Conservation (phyloP, 2,113 vertebrate species). For the Daubentonia madagascariensis region DNA sequence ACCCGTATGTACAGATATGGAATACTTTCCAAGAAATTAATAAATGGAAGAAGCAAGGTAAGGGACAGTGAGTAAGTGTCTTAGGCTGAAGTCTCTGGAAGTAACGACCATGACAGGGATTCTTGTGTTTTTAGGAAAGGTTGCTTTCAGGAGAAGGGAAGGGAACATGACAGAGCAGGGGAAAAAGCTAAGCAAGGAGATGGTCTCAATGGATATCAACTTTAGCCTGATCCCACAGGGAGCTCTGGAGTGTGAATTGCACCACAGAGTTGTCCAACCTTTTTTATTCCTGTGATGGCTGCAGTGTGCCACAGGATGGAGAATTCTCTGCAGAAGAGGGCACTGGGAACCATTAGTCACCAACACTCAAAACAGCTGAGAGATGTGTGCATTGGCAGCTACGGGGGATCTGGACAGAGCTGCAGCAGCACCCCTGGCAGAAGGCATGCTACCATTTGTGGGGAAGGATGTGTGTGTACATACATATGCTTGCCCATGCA, state of each 20-base stretch:
- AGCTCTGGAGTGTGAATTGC: not conserved
- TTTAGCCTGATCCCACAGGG: not conserved
- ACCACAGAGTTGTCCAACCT: not conserved
- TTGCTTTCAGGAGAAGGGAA: not conserved
- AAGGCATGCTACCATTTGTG: not conserved
- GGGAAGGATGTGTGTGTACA: not conserved
- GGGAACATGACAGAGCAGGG: not conserved
- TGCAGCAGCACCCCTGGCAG: not conserved
- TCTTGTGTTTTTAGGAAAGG: not conserved
- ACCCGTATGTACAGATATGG: not conserved
- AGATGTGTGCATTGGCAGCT: not conserved
- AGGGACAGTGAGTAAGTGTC: not conserved
- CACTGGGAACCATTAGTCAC: not conserved
- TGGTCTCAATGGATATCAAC: not conserved
- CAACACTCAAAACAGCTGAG: not conserved
- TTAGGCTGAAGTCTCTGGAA: not conserved
- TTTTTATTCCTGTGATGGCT: not conserved
- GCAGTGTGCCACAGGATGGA: too few relatives aligned
- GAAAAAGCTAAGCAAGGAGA: not conserved
- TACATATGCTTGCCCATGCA: too few relatives aligned
- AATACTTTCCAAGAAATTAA: slow-evolving; percentile 10
- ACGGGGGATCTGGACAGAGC: not conserved
- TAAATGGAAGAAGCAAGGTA: not conserved
- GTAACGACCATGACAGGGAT: not conserved
- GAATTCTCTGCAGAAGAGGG: not conserved